Base-by-base conservation (phyloP, 2,888 invertebrate species). In the Plebejus argus region DNA sequence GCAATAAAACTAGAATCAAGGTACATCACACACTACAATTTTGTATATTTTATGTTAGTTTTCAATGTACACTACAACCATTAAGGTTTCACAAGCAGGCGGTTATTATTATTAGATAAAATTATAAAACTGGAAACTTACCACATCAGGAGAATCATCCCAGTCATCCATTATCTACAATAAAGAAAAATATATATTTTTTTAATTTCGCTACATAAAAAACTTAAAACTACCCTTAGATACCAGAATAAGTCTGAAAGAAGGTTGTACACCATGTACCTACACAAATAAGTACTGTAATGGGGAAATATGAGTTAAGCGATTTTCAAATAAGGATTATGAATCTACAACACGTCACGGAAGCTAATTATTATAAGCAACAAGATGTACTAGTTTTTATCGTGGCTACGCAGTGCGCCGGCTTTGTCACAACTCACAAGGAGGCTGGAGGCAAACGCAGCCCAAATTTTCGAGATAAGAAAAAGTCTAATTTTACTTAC, bases 91-190 rank as follows among this genome's bases (percentile, higher is more conserved):
- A 53, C 10, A 15, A 66, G 18, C 33, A 61, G 70, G 10, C 4
- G 12, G 23, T 61, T 58, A 58, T n/a, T 58, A 58, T 5, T 53
- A 53, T 53, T 56, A 56, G 20, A 20, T 7, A 20, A 71, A 20
- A 75, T 6, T 7, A 10, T 45, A 72, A 20, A 70, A 45, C 53
- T 49, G 18, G 6, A 7, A 71, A 86, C 91, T 89, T 84, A 90
- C 90, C 81, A 89, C 84, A 81, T 87, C 87, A 79, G 87, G 82
- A 79, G 86, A 81, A 85, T 95, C 94, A 90, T 95, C 95, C 95
- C 95, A 95, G 81, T 95, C 95, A 85, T 93, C 95, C 95, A 95
- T 95, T 84, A 83, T 87, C 90, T 91, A 86, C 78, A 87, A 85
- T 45, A 78, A 78, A 79, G 45, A 74, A 4, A 76, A 49, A 18